These are phyloP conservation scores for Novumbra hubbsi DNA, from an alignment of 2,797 vertebrate genomes.

Conservation along the genomic window DNA sequence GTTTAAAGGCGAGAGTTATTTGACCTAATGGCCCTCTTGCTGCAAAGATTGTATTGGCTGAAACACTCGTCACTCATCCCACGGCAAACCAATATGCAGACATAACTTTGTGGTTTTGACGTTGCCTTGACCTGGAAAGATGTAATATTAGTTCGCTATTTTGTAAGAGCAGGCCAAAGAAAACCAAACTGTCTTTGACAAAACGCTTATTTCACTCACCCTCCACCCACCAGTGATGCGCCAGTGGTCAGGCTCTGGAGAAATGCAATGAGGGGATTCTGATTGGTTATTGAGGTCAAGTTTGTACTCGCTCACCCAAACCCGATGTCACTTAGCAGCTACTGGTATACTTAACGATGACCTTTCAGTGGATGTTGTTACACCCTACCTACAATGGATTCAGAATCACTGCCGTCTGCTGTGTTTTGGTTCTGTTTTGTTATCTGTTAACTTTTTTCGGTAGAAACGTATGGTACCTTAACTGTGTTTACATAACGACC, in stretches of 20 bases:
- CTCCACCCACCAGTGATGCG: neutral
- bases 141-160: neutral
- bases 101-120: neutral
- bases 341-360: neutral
- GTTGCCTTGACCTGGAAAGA: neutral
- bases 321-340: neutral
- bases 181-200: neutral
- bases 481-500: too few relatives aligned
- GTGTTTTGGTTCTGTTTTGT: constrained; percentile 12
- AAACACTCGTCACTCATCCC: neutral
- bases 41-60: neutral
- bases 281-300: neutral
- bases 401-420: constrained; percentile 17
- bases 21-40: neutral
- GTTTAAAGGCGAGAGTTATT: constrained; percentile 39
- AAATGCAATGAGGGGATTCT: neutral
- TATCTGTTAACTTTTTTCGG: constrained; percentile 21
- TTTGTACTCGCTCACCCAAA: neutral
- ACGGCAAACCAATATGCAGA: neutral
- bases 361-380: neutral
- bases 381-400: neutral
- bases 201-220: neutral
- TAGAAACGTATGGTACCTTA: neutral
- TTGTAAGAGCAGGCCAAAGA: neutral
- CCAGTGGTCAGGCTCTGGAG: neutral